Evolutionary conservation across 2,888 invertebrate species (phyloP).

Genomic region (Herminia tarsipennalis): DNA sequence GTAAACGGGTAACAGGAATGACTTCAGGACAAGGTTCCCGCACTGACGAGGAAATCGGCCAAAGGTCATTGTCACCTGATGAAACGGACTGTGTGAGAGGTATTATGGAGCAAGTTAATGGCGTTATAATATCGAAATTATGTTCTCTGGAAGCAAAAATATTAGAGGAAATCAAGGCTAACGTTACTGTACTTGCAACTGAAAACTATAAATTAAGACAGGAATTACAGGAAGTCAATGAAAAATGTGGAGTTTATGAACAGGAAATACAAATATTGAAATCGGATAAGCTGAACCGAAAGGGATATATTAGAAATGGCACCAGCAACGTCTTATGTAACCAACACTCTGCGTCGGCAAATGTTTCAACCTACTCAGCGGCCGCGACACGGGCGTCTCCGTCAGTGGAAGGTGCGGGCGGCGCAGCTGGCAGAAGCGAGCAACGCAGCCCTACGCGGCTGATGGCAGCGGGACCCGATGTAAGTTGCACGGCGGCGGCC

Average conservation of each 20-base stretch:
- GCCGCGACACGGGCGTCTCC: too few species aligned
- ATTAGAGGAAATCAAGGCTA: neutral
- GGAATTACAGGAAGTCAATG: neutral
- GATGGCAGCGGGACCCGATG: neutral
- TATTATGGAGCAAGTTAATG: neutral
- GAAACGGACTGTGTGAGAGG: neutral
- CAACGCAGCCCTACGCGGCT: neutral
- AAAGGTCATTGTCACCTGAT: too few species aligned
- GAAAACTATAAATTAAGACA: neutral
- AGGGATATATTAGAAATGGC: too few species aligned
- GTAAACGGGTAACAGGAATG: neutral
- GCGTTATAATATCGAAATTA: neutral
- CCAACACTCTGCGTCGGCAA: neutral
- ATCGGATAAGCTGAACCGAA: too few species aligned
- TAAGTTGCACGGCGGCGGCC: conserved; percentile 10
- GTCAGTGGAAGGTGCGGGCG: too few species aligned
- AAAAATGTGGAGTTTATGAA: neutral
- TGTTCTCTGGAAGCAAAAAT: neutral
- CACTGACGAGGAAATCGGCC: neutral
- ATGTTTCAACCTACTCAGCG: too few species aligned
- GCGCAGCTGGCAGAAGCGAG: neutral
- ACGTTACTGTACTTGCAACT: neutral
- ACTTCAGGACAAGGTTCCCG: neutral
- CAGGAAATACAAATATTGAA: neutral
- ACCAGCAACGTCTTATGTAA: neutral